Evolutionary conservation across 1,140 invertebrate species (phyloP), one percentile per base, ranked within the genome.

Genomic region (Mycetomoellerius zeteki): DNA sequence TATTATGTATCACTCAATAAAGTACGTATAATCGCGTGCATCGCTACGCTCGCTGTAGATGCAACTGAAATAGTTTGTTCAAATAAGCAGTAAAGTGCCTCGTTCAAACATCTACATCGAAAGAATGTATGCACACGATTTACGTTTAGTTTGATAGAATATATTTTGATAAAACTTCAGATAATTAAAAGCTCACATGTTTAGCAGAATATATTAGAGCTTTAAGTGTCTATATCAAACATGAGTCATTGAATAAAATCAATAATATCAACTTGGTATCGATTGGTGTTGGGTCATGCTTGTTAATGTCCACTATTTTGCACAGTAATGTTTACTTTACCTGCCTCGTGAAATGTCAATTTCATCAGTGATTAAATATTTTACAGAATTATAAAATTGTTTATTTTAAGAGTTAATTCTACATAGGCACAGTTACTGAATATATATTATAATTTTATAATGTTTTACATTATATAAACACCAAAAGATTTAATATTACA

Each of bases 221-320:
- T 89, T 80, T 88, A 88, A 85, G 16, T 86, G 64, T 87, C 75
- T 85, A 72, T 69, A 71, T 82, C 33, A 87, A 81, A 78, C 75
- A 37, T 65, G 75, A 75, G 85, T 72, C 71, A 86, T 81, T 16
- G 37, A 81, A 58, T 87, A 71, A 65, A 76, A 69, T 90, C 75
- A 87, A 64, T 88, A 86, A 69, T 43, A 37, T 88, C 62, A 93
- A 69, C 84, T 91, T 93, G 86, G 89, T 91, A 93, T 91, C 90
- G 91, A 93, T 93, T 91, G 93, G 92, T 93, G 92, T 93, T 89
- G 92, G 92, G 80, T 93, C 75, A 73, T 92, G 87, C 92, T 86
- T 93, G 91, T 94, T 91, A 47, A 89, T 91, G 86, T 92, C 87
- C 91, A 87, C 86, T 88, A 86, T 92, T 88, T 75, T 60, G 89